Conservation (phyloP, 2,113 vertebrate species). For the Columba janthina region DNA sequence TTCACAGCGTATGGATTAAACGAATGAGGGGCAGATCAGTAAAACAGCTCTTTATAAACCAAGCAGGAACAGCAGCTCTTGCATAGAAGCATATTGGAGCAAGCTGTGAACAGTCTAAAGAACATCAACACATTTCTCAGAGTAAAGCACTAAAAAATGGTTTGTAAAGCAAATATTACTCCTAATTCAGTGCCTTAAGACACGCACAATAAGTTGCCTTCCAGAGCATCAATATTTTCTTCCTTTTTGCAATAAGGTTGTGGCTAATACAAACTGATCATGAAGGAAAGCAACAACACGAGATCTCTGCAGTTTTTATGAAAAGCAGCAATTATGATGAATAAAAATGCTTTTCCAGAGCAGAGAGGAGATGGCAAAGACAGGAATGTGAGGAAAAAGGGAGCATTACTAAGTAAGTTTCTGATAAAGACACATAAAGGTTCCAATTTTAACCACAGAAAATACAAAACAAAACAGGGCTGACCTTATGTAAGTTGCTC, state of each 20-base stretch:
- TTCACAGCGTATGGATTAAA: not conserved
- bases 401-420: not conserved
- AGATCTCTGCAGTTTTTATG: not conserved
- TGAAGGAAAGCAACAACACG: not conserved
- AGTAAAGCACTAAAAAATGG: not conserved
- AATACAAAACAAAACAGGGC: not conserved
- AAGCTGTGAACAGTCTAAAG: not conserved
- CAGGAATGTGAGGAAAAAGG: not conserved
- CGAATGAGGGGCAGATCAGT: not conserved
- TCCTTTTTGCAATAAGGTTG: not conserved
- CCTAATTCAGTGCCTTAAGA: not conserved
- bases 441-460: not conserved
- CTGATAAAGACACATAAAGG: not conserved
- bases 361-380: not conserved
- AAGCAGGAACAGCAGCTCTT: not conserved
- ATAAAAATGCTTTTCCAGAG: not conserved
- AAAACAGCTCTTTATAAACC: not conserved
- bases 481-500: not conserved
- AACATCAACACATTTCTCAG: not conserved
- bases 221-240: not conserved
- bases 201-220: not conserved
- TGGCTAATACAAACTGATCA: not conserved
- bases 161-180: not conserved
- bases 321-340: not conserved
- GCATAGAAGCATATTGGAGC: not conserved